Base-by-base conservation (phyloP, 2,797 vertebrate species). In the Syngnathus rostellatus region DNA sequence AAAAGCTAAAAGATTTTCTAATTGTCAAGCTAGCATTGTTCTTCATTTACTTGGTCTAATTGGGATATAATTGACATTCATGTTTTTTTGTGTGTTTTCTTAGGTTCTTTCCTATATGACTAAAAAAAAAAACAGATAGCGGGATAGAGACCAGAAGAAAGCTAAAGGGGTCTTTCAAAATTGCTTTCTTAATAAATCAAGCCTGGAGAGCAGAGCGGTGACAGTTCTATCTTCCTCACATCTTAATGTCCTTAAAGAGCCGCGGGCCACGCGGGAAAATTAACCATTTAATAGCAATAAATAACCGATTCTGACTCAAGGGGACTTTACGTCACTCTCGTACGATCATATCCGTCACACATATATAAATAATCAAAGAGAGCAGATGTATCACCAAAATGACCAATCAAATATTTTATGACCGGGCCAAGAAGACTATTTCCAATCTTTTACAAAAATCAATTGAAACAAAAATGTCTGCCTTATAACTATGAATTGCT, bases 201-300 rank as follows among this genome's bases (percentile, higher is more conserved):
- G 67, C 64, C 78, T 81, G 83, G 76, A 84, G 5, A 68, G 73
- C 57, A 71, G 68, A 74, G 71, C 75, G 72, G 65, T 81, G 79
- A 84, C 81, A 83, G 85, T 78, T 86, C 83, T 79, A 82, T 86
- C 81, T 85, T 83, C 79, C 79, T 86, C 75, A 85, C 74, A 77
- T 88, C 81, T 88, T 78, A 86, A 77, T 65, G 84, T 77, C 73
- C 78, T 78, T 68, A 61, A 74, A 78, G 86, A 89, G 90, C 91
- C 88, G 77, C 68, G 89, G 90, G 88, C 86, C 17, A 89, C 64
- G 31, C 57, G 14, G 81, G 71, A 85, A 88, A 88, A 86, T 88
- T 83, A 90, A 89, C 85, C 85, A 88, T 91, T 88, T 88, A 86
- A 87, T 80, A 80, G 85, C 83, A 85, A 90, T 91, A 90, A 90